phyloP scores from a whole-genome alignment of 2,797 vertebrate genomes.

The Vespertilio murinus region DNA sequence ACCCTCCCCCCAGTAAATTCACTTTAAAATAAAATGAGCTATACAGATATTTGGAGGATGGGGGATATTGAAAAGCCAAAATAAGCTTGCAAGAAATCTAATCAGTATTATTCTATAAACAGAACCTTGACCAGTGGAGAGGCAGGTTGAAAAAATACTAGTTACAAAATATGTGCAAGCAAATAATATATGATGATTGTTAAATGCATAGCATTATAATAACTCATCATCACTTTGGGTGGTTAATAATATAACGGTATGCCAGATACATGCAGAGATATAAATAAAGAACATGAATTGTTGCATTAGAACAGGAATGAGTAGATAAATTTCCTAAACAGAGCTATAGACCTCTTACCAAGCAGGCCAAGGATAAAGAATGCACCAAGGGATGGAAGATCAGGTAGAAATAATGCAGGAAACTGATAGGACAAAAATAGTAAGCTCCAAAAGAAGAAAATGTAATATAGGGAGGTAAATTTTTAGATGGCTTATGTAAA shows the following conservation, averaged over 20 bases:
- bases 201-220: neutral
- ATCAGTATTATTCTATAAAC: neutral
- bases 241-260: neutral
- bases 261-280: neutral
- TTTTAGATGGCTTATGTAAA: neutral
- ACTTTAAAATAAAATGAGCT: constrained; percentile 5
- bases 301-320: neutral
- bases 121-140: neutral
- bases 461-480: neutral
- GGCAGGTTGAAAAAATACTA: neutral
- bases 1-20: neutral
- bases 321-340: neutral
- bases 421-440: constrained; percentile 24
- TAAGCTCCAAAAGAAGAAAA: constrained; percentile 17
- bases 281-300: neutral
- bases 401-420: neutral
- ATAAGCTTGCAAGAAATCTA: neutral
- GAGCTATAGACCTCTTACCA: neutral
- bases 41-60: neutral
- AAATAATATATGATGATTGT: neutral
- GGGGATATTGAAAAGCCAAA: neutral
- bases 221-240: neutral
- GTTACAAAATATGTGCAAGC: neutral
- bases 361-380: neutral
- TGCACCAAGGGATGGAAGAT: neutral